A percentile compares a stretch with the other conserved stretches of the same genome.
phyloP scores from a whole-genome alignment of 2,888 invertebrate genomes.

The Ormyrus thymus region DNA sequence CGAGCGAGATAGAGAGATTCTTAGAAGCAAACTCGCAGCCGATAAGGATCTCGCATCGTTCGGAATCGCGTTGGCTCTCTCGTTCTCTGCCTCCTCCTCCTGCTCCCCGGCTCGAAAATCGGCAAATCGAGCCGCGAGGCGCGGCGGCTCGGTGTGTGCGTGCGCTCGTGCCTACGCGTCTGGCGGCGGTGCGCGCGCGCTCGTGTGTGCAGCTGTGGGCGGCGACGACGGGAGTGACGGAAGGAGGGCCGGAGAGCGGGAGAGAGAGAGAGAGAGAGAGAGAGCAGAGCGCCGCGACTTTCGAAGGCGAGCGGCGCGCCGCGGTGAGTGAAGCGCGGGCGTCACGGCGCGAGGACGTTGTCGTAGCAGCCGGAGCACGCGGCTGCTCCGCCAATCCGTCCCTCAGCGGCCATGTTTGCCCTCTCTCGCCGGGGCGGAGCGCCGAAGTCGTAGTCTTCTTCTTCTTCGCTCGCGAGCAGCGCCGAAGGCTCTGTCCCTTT shows the following conservation, averaged over 20 bases:
- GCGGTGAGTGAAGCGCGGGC: conserved; percentile 73
- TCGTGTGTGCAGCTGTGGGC: conserved; percentile 54
- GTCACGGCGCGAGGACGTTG: conserved; percentile 71
- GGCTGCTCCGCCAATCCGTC: conserved; percentile 80
- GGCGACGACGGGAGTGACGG: conserved; percentile 57
- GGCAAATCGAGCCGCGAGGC: conserved; percentile 21
- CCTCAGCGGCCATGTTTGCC: conserved; percentile 79
- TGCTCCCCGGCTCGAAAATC: conserved; percentile 3
- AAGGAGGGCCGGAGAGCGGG: conserved; percentile 69
- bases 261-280: conserved; percentile 63
- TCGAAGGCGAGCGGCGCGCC: neutral
- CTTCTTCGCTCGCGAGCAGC: conserved; percentile 8
- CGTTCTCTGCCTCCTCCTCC: neutral
- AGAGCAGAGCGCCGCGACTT: conserved; percentile 49
- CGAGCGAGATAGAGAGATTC: conserved; percentile 22
- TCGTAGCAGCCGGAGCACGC: conserved; percentile 67
- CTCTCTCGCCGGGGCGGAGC: conserved; percentile 79
- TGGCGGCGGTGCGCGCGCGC: neutral
- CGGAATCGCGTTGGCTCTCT: conserved; percentile 37
- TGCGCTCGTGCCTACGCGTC: neutral
- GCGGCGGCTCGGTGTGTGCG: neutral
- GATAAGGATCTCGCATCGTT: conserved; percentile 51
- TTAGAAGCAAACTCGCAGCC: conserved; percentile 25
- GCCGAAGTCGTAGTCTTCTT: conserved; percentile 64
- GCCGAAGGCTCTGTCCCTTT: conserved; percentile 28